Evolutionary conservation across 1,140 invertebrate genomes (phyloP), one percentile per base, ranked within the genome.

Genomic region (Cotesia typhae): DNA sequence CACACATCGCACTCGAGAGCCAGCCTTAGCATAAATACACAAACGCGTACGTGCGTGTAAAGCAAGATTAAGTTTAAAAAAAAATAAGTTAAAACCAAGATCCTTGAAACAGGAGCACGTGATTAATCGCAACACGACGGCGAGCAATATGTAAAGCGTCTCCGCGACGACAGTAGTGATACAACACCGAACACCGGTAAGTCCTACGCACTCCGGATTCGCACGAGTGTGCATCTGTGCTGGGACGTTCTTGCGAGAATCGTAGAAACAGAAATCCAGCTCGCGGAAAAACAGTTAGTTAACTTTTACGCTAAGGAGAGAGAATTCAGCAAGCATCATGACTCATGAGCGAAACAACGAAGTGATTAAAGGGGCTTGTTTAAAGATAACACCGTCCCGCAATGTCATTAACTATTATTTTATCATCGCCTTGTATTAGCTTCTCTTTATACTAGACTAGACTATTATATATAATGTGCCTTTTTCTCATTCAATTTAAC

Each of bases 61-160:
- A 9, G 9, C 17, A 9, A 17, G 5, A 4, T 20, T 9, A 20
- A 59, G 17, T 20, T 59, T 59, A 59, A 35, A 6, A 17, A 59
- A 61, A 61, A 61, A 66, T 9, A 47, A 47, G 10, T 9, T 9
- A 7, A 47, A 47, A 41, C 38, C 10, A 0, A 47, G 28, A 47
- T 10, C 59, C 36, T 76, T 72, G 74, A 73, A 77, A 78, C 71
- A 72, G 73, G 75, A 72, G 70, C 64, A 64, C 70, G 52, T 64
- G 63, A 72, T 72, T 72, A 72, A 72, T 72, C 70, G 63, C 37
- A 77, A 37, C 70, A 52, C 41, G 65, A 68, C 67, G 57, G 47
- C 57, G 60, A 53, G 71, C 61, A 67, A 67, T 67, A 72, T 72
- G 70, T 72, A 67, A 72, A 72, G 64, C 64, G 64, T 72, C 64